These are phyloP conservation scores for Euplagia quadripunctaria DNA, from an alignment of 2,888 invertebrate species.

Conservation along the genomic window DNA sequence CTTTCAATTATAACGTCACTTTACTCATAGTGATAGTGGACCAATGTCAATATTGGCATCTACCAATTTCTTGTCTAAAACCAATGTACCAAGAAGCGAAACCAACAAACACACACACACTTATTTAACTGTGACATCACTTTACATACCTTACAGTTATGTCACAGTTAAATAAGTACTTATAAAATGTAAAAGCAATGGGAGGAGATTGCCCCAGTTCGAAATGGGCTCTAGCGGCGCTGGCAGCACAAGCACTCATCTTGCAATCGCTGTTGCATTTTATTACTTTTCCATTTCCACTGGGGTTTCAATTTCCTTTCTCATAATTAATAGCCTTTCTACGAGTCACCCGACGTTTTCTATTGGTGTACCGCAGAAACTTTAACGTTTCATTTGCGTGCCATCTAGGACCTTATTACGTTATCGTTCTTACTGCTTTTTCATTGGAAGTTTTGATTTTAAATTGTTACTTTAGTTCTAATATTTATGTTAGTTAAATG, in stretches of 20 bases:
- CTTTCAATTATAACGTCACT: no score
- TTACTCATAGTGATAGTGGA: no score
- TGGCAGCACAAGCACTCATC: constrained; percentile 71
- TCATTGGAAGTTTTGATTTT: constrained; percentile 34
- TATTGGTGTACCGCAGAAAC: constrained; percentile 75
- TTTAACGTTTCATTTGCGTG: constrained; percentile 79
- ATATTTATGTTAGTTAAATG: neutral
- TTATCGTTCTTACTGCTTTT: constrained; percentile 39
- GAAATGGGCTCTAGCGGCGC: constrained; percentile 48
- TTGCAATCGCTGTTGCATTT: constrained; percentile 85
- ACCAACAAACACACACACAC: no score
- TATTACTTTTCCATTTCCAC: constrained; percentile 87
- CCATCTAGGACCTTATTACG: constrained; percentile 68
- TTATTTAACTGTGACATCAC: no score
- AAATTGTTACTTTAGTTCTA: neutral
- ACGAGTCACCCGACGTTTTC: constrained; percentile 78
- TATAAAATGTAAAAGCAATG: constrained; percentile 47
- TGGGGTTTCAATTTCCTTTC: constrained; percentile 86
- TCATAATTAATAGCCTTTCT: constrained; percentile 86
- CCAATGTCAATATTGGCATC: no score
- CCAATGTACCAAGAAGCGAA: no score
- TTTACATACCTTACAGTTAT: constrained; percentile 22
- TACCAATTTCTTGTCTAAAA: no score
- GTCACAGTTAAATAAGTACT: constrained; percentile 42
- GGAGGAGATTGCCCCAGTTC: constrained; percentile 62